Evolutionary conservation across 2,797 vertebrate genomes (phyloP), one percentile per base, ranked within the genome.

Genomic region (Calcarius lapponicus): DNA sequence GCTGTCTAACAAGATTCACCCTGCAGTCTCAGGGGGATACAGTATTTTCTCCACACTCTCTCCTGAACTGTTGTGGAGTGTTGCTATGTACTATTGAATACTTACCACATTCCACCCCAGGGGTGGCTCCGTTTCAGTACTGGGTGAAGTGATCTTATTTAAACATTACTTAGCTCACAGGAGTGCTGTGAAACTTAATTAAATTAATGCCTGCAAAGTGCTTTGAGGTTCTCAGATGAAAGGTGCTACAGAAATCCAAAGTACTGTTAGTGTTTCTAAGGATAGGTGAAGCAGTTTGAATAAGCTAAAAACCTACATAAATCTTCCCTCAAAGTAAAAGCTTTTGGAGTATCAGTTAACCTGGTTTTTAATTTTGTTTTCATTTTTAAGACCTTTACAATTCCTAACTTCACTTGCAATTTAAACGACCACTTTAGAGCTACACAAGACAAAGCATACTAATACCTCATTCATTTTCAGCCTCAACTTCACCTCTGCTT

Each of bases 211-310:
- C 75, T 75, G 50, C 54, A 90, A 96, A 96, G 80, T 84, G 62
- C 91, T 97, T 96, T 94, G 92, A 96, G 95, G 90, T 95, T 89
- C 86, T 80, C 64, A 81, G 93, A 96, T 93, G 97, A 97, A 97
- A 96, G 65, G 78, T 92, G 80, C 90, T 88, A 88, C 48, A 97
- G 94, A 96, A 97, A 95, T 56, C 85, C 80, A 62, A 91, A 93
- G 85, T 61, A 83, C 84, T 87, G 48, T 50, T 95, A 88, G 70
- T 74, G 56, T 84, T 96, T 86, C 66, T 91, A 93, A 93, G 66
- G 82, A 93, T 54, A 72, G 78, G 62, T 78, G 73, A 96, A 96
- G 50, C 78, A 80, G 76, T 86, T 80, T 86, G 72, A 65, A 65
- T 81, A 86, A 94, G 82, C 72, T 78, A 74, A 94, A 96, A 93